Conservation (phyloP, 2,888 invertebrate species). For the Macrosiphum euphorbiae region DNA sequence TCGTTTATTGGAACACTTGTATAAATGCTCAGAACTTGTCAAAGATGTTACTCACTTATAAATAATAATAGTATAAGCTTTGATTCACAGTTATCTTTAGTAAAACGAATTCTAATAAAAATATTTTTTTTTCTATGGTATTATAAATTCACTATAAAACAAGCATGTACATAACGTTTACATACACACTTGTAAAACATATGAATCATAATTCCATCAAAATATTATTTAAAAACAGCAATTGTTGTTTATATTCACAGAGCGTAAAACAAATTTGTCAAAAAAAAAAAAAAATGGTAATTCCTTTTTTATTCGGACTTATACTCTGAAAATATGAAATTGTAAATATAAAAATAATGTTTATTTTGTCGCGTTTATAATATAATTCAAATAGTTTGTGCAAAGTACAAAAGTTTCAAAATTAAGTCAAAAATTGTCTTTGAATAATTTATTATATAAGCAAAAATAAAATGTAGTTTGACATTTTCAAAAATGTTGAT, state of each 20-base stretch:
- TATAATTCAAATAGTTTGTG: not conserved
- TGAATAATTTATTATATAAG: constrained; percentile 10
- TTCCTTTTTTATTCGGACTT: not conserved
- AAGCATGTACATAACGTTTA: not conserved
- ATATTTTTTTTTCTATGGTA: not conserved
- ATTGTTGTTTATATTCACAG: not conserved
- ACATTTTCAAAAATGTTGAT: constrained; percentile 19
- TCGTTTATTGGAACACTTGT: not conserved
- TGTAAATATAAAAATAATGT: not conserved
- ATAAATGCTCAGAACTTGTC: not conserved
- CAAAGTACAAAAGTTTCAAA: not conserved
- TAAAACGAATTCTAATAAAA: not conserved
- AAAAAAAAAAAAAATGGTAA: not conserved
- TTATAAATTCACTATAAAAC: not conserved
- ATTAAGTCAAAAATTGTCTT: not conserved
- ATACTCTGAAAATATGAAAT: not conserved
- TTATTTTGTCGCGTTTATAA: not conserved
- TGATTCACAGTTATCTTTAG: not conserved
- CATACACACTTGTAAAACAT: not conserved
- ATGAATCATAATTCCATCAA: not conserved
- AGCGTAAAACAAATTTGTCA: not conserved
- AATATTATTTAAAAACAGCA: not conserved
- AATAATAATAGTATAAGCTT: too few relatives aligned
- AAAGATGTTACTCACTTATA: not conserved
- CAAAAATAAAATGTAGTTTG: constrained; percentile 18